These are phyloP conservation scores for Drosophila orena DNA, from an alignment of 1,140 invertebrate species.

Conservation along the genomic window DNA sequence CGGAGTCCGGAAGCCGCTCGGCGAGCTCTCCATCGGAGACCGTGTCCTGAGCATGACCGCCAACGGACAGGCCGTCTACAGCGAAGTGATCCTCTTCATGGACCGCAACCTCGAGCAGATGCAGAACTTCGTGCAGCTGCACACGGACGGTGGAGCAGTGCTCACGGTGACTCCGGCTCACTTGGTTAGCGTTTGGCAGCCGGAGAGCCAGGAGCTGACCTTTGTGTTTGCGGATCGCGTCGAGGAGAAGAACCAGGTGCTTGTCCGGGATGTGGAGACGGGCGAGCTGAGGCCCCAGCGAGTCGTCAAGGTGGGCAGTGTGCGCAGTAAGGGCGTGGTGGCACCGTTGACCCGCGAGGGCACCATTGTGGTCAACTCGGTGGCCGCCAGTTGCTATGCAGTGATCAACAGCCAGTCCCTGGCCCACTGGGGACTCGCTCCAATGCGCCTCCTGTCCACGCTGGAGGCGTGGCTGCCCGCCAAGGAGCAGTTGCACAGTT, in stretches of 20 bases:
- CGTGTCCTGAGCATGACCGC: slow-evolving; percentile 90
- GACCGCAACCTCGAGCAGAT: slow-evolving; percentile 90
- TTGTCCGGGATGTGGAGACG: slow-evolving; percentile 84
- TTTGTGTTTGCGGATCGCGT: slow-evolving; percentile 88
- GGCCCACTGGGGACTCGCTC: slow-evolving; percentile 93
- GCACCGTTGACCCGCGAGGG: slow-evolving; percentile 95
- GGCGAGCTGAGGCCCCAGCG: slow-evolving; percentile 86
- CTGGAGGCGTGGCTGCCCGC: slow-evolving; percentile 79
- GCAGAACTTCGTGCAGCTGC: slow-evolving; percentile 90
- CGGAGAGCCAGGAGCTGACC: slow-evolving; percentile 76
- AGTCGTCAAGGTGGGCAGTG: slow-evolving; percentile 87
- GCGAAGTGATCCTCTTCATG: slow-evolving; percentile 95
- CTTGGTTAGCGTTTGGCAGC: slow-evolving; percentile 87
- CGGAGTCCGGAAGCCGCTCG: slow-evolving; percentile 88
- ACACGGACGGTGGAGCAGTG: slow-evolving; percentile 88
- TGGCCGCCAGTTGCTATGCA: slow-evolving; percentile 97
- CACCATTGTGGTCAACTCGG: slow-evolving; percentile 95
- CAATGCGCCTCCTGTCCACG: slow-evolving; percentile 88
- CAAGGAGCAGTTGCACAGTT: slow-evolving; percentile 55
- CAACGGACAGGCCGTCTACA: slow-evolving; percentile 90
- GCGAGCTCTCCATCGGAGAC: slow-evolving; percentile 91
- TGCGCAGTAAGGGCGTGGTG: slow-evolving; percentile 90
- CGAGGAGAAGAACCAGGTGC: slow-evolving; percentile 85
- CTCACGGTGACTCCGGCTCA: slow-evolving; percentile 95
- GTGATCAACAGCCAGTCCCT: slow-evolving; percentile 92